Percentiles rank a stretch among this genome's conserved stretches.
phyloP scores from a whole-genome alignment of 2,113 vertebrate genomes.

The Rhinichthys klamathensis region DNA sequence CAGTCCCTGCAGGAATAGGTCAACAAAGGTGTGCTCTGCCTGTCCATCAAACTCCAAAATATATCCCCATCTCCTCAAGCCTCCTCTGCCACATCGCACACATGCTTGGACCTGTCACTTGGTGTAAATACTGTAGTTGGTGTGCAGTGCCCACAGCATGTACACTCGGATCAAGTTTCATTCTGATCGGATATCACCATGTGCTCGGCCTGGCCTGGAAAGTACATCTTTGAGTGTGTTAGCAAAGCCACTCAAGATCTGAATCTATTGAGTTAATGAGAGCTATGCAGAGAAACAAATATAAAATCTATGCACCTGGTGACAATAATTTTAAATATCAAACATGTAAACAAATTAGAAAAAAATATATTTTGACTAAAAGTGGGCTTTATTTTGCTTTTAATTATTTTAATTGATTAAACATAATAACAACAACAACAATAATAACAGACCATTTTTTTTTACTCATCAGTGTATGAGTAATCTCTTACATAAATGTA shows the following conservation, averaged over 20 bases:
- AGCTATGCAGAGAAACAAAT: slow-evolving; percentile 46
- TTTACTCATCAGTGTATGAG: not conserved
- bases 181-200: slow-evolving; percentile 47
- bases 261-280: slow-evolving; percentile 52
- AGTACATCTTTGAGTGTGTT: slow-evolving; percentile 35
- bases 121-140: slow-evolving; percentile 33
- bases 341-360: not conserved
- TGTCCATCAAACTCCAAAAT: slow-evolving; percentile 18
- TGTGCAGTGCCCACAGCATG: slow-evolving; percentile 8
- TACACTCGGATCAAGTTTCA: slow-evolving; percentile 28
- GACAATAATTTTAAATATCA: not conserved
- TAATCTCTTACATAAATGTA: not conserved
- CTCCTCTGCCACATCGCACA: slow-evolving; percentile 6
- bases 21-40: not conserved
- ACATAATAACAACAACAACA: not conserved
- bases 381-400: not conserved
- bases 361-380: not conserved
- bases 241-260: slow-evolving; percentile 27
- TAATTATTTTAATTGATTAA: not conserved
- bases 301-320: not conserved
- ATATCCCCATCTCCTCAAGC: slow-evolving; percentile 1
- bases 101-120: slow-evolving; percentile 29
- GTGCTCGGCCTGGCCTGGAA: slow-evolving; percentile 26
- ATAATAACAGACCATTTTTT: not conserved
- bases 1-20: slow-evolving; percentile 26